Base-by-base conservation (phyloP, 1,140 invertebrate genomes). In the Anastatus disparis region DNA sequence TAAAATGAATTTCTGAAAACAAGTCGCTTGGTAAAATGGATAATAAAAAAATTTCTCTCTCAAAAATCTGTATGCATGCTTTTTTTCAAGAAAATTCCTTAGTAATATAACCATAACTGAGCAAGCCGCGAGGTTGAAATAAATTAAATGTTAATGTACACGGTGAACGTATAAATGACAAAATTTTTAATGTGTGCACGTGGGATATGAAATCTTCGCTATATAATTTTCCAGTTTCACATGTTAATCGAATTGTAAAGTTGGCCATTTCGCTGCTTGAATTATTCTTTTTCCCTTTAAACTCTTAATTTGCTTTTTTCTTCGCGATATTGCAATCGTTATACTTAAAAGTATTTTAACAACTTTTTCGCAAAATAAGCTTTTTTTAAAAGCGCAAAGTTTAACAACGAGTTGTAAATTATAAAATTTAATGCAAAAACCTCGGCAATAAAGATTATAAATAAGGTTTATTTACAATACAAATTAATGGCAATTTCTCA, bases 131-230 rank as follows among this genome's bases (percentile, higher is more conserved):
- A 13, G 22, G 12, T 42, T 35, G 35, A 4, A 42, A 42, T 58
- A 58, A 58, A 58, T 58, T 58, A 58, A 40, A n/a, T 13, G n/a
- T 24, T 40, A 58, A 58, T 58, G 31, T 7, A 26, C 17, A n/a
- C n/a, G n/a, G n/a, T n/a, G n/a, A n/a, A n/a, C n/a, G n/a, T n/a
- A n/a, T n/a, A 56, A 38, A 56, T n/a, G 53, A 29, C 31, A 35
- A 56, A 35, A 27, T 20, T 58, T 58, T 58, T 58, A 6, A 10
- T 35, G 10, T 35, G 10, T 6, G 10, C 10, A 58, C 24, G 35
- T 26, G n/a, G 40, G 55, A 58, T 42, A 40, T 29, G 40, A 46
- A 61, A 61, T 61, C 58, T 61, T 29, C 35, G 10, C 20, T 35
- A 4, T 35, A 6, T 35, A 6, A 6, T 35, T 35, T 35, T 35